Conservation (phyloP, 2,888 invertebrate species). For the Torymus auratus region DNA sequence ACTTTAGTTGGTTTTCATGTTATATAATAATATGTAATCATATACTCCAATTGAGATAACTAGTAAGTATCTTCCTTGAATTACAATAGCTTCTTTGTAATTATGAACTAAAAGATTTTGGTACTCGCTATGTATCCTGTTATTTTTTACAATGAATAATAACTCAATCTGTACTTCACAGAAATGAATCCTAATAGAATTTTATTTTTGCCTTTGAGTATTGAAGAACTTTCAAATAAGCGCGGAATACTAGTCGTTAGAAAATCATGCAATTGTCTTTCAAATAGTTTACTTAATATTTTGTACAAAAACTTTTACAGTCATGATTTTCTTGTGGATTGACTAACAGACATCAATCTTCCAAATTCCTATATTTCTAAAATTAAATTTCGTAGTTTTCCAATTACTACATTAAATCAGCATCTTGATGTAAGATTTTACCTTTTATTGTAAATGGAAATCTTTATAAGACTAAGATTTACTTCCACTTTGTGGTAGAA, state of each 20-base stretch:
- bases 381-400: conserved; percentile 26
- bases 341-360: conserved; percentile 15
- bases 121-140: conserved; percentile 42
- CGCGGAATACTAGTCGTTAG: conserved; percentile 53
- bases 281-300: conserved; percentile 44
- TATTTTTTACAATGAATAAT: conserved; percentile 41
- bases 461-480: conserved; percentile 33
- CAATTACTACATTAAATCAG: conserved; percentile 10
- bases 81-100: conserved; percentile 6
- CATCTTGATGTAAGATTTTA: conserved; percentile 10
- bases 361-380: conserved; percentile 25
- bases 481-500: conserved; percentile 51
- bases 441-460: conserved; percentile 2
- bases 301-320: conserved; percentile 47
- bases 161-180: conserved; percentile 21
- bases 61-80: conserved; percentile 25
- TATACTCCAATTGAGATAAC: conserved; percentile 15
- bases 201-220: conserved; percentile 20
- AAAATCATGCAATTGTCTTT: conserved; percentile 54
- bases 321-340: conserved; percentile 19
- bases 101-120: conserved; percentile 16
- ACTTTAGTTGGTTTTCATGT: conserved; percentile 4
- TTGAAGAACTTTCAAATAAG: conserved; percentile 32
- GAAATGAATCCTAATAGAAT: conserved; percentile 39
- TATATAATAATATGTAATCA: conserved; percentile 10